A percentile compares a stretch with the other conserved stretches of the same genome.
Conservation (phyloP, 2,113 vertebrate genomes). For the Phrynosoma blainvillii region DNA sequence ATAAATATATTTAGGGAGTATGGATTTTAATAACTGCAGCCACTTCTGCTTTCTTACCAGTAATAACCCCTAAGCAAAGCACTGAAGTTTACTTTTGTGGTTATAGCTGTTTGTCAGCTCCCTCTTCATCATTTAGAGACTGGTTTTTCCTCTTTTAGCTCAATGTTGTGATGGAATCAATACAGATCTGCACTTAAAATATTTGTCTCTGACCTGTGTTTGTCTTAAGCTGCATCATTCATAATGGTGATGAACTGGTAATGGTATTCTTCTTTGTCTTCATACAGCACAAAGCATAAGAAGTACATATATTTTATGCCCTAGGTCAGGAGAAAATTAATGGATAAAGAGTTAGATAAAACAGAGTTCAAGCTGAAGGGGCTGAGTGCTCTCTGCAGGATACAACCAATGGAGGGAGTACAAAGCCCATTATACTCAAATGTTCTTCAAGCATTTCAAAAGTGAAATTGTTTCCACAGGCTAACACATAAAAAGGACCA, state of each 20-base stretch:
- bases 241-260: slow-evolving; percentile 90
- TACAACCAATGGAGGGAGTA: slow-evolving; percentile 77
- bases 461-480: slow-evolving; percentile 81
- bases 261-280: slow-evolving; percentile 83
- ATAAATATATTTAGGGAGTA: slow-evolving; percentile 56
- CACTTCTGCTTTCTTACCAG: slow-evolving; percentile 46
- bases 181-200: slow-evolving; percentile 82
- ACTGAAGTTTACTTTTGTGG: slow-evolving; percentile 57
- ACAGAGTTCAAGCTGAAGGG: slow-evolving; percentile 88
- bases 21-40: slow-evolving; percentile 61
- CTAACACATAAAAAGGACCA: slow-evolving; percentile 77
- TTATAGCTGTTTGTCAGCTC: slow-evolving; percentile 68
- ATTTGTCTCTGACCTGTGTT: slow-evolving; percentile 84
- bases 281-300: slow-evolving; percentile 78
- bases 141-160: slow-evolving; percentile 68
- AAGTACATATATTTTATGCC: slow-evolving; percentile 83
- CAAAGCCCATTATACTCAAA: slow-evolving; percentile 87
- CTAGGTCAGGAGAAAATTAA: slow-evolving; percentile 89
- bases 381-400: slow-evolving; percentile 81
- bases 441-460: slow-evolving; percentile 80
- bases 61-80: slow-evolving; percentile 64
- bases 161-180: slow-evolving; percentile 78
- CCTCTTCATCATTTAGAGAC: slow-evolving; percentile 77
- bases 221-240: slow-evolving; percentile 87
- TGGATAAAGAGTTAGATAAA: slow-evolving; percentile 90